Base-by-base conservation (phyloP, 2,888 invertebrate species). In the Vanessa cardui region DNA sequence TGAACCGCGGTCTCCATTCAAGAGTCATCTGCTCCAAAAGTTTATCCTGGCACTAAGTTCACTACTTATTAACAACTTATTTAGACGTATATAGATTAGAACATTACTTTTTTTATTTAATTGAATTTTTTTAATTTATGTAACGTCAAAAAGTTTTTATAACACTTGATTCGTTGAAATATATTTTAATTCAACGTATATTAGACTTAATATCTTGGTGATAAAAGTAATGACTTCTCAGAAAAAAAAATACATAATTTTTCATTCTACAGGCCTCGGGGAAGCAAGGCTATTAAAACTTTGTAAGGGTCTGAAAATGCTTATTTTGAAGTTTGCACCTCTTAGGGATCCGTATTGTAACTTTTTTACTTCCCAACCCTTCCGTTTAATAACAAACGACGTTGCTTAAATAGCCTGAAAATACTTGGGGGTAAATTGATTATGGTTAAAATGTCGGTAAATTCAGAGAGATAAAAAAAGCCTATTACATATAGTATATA, bases 341-440 rank as follows among this genome's bases (percentile, higher is more conserved):
- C 68, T 65, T 58, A 58, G 62, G 47, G 66, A 62, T 31, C 44
- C 39, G n/a, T 8, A 39, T 39, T 31, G 52, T 54, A 73, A 71
- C 68, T 72, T 73, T 73, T 73, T 71, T 73, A 72, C 70, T 70
- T 68, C 69, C 56, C 49, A 73, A 64, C 68, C 68, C 68, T 66
- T 69, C 20, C 62, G 49, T 71, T 49, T 62, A 68, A 72, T 70
- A 63, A 66, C 39, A 66, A 66, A 66, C 47, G 45, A 62, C 47
- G 60, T 63, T 33, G 58, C 39, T 20, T 20, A 12, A 49, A 52
- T 31, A 54, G 15, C n/a, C 8, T 16, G 16, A n/a, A 31, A 54
- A 54, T 15, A 16, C 52, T 54, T 54, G 7, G 31, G 12, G 2
- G 52, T 15, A 31, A 21, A 54, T 31, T 54, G 2, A n/a, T 16